phyloP scores from a whole-genome alignment of 2,888 invertebrate genomes.

The Diadegma fenestrale region DNA sequence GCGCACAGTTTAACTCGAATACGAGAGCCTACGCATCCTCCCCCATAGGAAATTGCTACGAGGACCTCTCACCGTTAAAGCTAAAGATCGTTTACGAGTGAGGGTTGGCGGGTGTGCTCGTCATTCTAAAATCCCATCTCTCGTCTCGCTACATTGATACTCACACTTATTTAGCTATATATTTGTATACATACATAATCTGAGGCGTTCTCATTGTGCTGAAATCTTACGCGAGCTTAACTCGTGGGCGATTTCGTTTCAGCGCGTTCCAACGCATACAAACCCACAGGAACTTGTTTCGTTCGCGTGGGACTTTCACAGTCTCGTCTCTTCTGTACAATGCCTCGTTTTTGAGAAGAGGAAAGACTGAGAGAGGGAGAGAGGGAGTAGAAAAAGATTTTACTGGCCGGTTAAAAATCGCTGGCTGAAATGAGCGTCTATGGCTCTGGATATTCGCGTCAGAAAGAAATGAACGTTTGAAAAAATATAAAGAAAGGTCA shows the following conservation, averaged over 20 bases:
- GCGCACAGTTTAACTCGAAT: conserved; percentile 67
- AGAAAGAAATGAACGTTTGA: conserved; percentile 13
- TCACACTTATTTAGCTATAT: conserved; percentile 5
- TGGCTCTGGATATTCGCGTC: conserved; percentile 46
- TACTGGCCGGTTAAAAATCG: conserved; percentile 41
- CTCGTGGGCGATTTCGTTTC: conserved; percentile 72
- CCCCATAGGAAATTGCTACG: conserved; percentile 37
- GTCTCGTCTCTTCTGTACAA: conserved; percentile 47
- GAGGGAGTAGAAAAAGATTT: conserved; percentile 31
- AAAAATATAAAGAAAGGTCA: conserved; percentile 32
- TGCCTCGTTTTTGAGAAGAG: conserved; percentile 23
- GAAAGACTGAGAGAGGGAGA: conserved; percentile 1
- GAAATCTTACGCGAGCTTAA: conserved; percentile 70
- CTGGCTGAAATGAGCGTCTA: conserved; percentile 47
- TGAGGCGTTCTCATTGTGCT: conserved; percentile 66
- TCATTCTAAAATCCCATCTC: conserved; percentile 19
- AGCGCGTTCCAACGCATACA: conserved; percentile 70
- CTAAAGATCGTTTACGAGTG: conserved; percentile 53
- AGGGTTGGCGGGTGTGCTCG: conserved; percentile 12
- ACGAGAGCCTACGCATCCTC: conserved; percentile 5
- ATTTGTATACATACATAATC: conserved; percentile 25
- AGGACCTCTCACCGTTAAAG: conserved; percentile 61
- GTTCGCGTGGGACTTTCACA: conserved; percentile 35
- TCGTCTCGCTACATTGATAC: conserved; percentile 1
- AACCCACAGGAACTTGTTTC: conserved; percentile 53